These are phyloP conservation scores for Gila robusta DNA, from an alignment of 2,797 vertebrate species.

Conservation along the genomic window DNA sequence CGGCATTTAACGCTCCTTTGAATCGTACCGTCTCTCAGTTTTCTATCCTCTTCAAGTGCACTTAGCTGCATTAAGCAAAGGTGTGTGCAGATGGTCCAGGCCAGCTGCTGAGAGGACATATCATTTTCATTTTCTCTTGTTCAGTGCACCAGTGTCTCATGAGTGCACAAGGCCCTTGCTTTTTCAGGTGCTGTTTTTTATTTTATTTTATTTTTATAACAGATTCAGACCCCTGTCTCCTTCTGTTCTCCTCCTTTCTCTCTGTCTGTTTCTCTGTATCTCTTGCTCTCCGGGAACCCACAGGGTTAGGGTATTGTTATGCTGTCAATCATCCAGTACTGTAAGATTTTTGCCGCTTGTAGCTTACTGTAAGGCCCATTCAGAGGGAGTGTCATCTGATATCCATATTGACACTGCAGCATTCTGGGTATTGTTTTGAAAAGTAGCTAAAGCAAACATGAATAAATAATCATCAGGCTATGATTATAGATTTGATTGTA, in stretches of 20 bases:
- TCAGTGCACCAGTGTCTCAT: constrained; percentile 46
- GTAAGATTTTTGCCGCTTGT: constrained; percentile 19
- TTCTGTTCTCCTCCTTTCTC: constrained; percentile 26
- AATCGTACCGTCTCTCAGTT: constrained; percentile 10
- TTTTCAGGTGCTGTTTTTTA: background rate
- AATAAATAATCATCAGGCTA: no score
- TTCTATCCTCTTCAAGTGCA: constrained; percentile 45
- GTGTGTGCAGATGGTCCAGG: constrained; percentile 59
- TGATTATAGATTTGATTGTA: no score
- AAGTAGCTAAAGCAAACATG: background rate
- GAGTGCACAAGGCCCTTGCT: constrained; percentile 14
- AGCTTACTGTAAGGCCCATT: constrained; percentile 48
- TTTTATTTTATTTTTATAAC: background rate
- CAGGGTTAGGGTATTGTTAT: constrained; percentile 64
- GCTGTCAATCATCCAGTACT: constrained; percentile 63
- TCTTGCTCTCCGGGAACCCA: constrained; percentile 44
- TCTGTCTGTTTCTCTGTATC: constrained; percentile 38
- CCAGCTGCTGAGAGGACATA: constrained; percentile 58
- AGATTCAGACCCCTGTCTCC: background rate
- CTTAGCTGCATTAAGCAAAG: constrained; percentile 57
- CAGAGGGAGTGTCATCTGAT: constrained; percentile 19
- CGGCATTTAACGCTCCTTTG: constrained; percentile 44
- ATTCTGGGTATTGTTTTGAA: constrained; percentile 55
- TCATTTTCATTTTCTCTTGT: constrained; percentile 61
- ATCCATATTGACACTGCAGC: constrained; percentile 56